Evolutionary conservation across 2,113 vertebrate species (phyloP).

Genomic region (Syngnathus scovelli): DNA sequence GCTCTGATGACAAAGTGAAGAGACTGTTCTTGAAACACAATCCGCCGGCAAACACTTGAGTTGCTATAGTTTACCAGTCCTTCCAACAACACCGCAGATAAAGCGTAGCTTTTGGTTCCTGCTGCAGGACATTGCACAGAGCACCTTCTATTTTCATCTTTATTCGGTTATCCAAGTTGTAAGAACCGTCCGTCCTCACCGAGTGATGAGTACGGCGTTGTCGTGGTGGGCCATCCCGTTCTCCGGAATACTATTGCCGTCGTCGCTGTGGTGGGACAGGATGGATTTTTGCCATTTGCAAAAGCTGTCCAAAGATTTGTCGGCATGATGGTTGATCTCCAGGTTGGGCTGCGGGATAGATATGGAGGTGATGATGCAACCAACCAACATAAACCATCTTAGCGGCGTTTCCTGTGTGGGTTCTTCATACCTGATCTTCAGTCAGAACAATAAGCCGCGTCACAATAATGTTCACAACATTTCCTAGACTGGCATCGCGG

Average conservation of each 20-base stretch:
- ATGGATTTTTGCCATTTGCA: slow-evolving; percentile 99
- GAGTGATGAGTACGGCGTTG: slow-evolving; percentile 98
- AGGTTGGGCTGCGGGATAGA: slow-evolving; percentile 84
- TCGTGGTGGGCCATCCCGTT: slow-evolving; percentile 98
- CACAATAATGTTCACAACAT: slow-evolving; percentile 99
- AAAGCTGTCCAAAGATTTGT: slow-evolving; percentile 99
- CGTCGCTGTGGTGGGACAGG: slow-evolving; percentile 92
- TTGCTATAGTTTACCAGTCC: slow-evolving; percentile 47
- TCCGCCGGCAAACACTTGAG: slow-evolving; percentile 11
- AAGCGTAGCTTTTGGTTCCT: slow-evolving; percentile 27
- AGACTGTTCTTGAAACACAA: neutral
- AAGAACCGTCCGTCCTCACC: slow-evolving; percentile 66
- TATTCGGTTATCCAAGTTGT: neutral
- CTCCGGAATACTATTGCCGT: slow-evolving; percentile 97
- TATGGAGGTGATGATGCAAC: slow-evolving; percentile 50
- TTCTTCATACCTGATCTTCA: slow-evolving; percentile 89
- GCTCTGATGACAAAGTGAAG: slow-evolving; percentile 20
- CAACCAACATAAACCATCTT: no score
- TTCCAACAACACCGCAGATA: slow-evolving; percentile 56
- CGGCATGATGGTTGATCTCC: slow-evolving; percentile 99
- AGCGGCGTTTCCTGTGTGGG: neutral
- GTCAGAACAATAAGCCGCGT: slow-evolving; percentile 95
- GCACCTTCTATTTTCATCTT: slow-evolving; percentile 36
- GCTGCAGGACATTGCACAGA: slow-evolving; percentile 41
- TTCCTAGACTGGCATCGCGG: slow-evolving; percentile 99